Evolutionary conservation across 2,888 invertebrate genomes (phyloP).

Genomic region (Odontothrips loti): DNA sequence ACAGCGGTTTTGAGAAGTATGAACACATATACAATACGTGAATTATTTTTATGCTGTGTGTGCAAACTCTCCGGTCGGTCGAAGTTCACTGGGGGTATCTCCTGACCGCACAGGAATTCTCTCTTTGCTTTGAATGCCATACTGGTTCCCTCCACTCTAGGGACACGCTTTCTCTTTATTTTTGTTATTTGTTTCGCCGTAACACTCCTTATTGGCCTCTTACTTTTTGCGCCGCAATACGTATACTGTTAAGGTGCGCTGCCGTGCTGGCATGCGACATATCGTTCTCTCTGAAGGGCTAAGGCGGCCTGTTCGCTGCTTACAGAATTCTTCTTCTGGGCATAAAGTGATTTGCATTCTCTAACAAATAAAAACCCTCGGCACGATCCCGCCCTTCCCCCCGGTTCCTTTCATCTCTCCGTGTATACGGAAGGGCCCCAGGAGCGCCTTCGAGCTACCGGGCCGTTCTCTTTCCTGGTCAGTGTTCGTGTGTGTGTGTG

Average conservation of each 20-base stretch:
- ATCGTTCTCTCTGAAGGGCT: neutral
- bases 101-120: too few relatives aligned
- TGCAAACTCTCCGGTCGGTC: too few relatives aligned
- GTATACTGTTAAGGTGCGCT: neutral
- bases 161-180: neutral
- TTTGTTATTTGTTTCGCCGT: neutral
- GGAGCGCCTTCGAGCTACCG: neutral
- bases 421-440: too few relatives aligned
- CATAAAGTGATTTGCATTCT: too few relatives aligned
- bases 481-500: neutral
- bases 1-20: too few relatives aligned
- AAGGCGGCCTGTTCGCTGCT: too few relatives aligned
- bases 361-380: too few relatives aligned
- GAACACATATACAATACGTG: too few relatives aligned
- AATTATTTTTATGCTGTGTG: too few relatives aligned
- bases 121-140: neutral
- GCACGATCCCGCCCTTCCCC: neutral
- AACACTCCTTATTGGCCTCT: neutral
- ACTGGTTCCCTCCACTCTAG: neutral
- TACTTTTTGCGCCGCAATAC: neutral
- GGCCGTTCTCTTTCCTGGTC: neutral
- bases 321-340: too few relatives aligned
- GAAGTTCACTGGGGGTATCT: too few relatives aligned
- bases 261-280: neutral
- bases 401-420: neutral